phyloP scores from a whole-genome alignment of 2,113 vertebrate genomes.

The Elgaria multicarinata region DNA sequence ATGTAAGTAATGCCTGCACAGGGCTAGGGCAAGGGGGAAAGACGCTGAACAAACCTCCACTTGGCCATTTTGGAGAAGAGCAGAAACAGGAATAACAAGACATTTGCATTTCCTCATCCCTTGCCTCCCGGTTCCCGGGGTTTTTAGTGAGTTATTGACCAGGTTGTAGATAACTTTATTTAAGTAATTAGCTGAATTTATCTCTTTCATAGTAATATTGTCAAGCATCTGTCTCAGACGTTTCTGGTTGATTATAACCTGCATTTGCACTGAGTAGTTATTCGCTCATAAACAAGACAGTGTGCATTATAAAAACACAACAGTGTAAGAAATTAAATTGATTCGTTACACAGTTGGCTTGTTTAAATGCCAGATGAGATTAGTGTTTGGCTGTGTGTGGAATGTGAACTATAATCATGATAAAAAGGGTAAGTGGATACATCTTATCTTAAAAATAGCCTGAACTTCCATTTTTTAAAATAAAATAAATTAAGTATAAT shows the following conservation, averaged over 20 bases:
- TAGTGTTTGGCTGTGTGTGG: background rate
- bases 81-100: background rate
- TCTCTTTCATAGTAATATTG: background rate
- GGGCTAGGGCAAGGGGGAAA: no score
- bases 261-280: background rate
- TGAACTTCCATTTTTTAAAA: conserved; percentile 2
- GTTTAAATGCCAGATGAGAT: background rate
- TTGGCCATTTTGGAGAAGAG: background rate
- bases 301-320: background rate
- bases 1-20: no score
- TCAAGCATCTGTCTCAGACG: no score
- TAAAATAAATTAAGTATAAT: background rate
- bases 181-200: background rate
- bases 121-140: no score
- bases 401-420: background rate
- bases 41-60: background rate
- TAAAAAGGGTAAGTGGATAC: background rate
- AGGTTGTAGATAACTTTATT: background rate
- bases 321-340: background rate
- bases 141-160: background rate
- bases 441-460: conserved; percentile 17
- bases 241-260: background rate
- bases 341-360: background rate
- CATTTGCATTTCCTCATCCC: background rate
- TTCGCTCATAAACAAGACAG: background rate